Evolutionary conservation across 2,113 vertebrate species (phyloP).

Genomic region (Xenus cinereus): DNA sequence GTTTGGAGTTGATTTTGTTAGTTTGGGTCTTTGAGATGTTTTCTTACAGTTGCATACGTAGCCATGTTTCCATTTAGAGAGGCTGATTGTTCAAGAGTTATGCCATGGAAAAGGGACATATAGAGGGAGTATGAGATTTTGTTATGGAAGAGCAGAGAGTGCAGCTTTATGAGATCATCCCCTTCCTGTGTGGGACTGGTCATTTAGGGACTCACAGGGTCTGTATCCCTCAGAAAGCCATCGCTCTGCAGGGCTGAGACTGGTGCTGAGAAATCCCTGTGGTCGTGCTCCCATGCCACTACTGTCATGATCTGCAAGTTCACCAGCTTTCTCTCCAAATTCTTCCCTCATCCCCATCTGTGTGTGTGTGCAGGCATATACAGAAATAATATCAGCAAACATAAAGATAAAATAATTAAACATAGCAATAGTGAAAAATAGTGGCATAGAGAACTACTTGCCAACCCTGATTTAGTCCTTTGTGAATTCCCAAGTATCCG

Average conservation of each 20-base stretch:
- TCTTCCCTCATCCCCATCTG: neutral
- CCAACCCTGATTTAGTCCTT: neutral
- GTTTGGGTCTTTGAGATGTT: neutral
- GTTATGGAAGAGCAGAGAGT: neutral
- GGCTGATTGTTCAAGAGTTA: neutral
- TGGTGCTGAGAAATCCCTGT: neutral
- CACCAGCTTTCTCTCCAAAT: neutral
- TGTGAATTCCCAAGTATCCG: neutral
- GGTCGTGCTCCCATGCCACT: accelerated
- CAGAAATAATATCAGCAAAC: neutral
- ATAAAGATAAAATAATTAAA: neutral
- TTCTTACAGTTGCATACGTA: neutral
- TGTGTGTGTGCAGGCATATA: neutral
- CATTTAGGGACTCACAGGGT: neutral
- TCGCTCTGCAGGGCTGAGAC: neutral
- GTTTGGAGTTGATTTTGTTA: neutral
- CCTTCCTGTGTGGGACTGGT: neutral
- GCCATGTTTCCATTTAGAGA: neutral
- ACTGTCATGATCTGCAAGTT: neutral
- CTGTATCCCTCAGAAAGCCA: neutral
- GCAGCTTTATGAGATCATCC: neutral
- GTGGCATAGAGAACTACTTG: neutral
- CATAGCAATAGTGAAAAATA: neutral
- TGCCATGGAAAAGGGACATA: neutral
- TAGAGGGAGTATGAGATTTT: neutral